Evolutionary conservation across 92 coral and sea anemone genomes (phyloP), one percentile per base, ranked within the genome.

Genomic region (Palythoa caribaeorum): DNA sequence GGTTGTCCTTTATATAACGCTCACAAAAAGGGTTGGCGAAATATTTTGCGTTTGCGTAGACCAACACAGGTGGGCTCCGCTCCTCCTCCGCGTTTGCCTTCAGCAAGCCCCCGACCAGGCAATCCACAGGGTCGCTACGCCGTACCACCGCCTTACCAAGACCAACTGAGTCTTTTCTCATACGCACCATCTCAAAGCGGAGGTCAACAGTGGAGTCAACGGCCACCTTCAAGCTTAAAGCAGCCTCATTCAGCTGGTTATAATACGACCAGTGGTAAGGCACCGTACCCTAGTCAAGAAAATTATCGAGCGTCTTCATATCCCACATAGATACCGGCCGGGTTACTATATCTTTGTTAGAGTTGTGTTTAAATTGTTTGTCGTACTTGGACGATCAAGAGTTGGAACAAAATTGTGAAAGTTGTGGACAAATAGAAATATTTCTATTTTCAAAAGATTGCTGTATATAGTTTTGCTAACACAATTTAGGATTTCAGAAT

Each of bases 1-100:
- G 66, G 86, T 13, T 81, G 86, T 10, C 86, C 86, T 9, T 9
- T 81, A 9, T 44, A 80, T 19, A 52, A 48, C 44, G 66, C 86
- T 19, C 76, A 36, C 59, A 60, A 74, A 11, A 54, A 65, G 1
- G 85, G 73, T n/a, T 75, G 86, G 20, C 59, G 44, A 19, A 16
- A 39, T 35, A 66, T 81, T 40, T 44, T 44, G 21, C 55, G 44
- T 28, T 37, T 63, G 21, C 55, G 44, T 21, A 71, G 66, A 21
- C 86, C 36, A 3, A 37, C 51, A 48, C 55, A 39, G 1, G 73
- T 71, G 19, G 47, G 48, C 48, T 54, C 71, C 8, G 21, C 76
- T 60, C 20, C 86, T 11, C 15, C 60, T 28, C 6, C 66, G 21
- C 76, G 48, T 38, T 57, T 38, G 3, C 85, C 85, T 4, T 4